These are phyloP conservation scores for Gymnopithys bicolor DNA, from an alignment of 2,797 vertebrate species.

Conservation along the genomic window DNA sequence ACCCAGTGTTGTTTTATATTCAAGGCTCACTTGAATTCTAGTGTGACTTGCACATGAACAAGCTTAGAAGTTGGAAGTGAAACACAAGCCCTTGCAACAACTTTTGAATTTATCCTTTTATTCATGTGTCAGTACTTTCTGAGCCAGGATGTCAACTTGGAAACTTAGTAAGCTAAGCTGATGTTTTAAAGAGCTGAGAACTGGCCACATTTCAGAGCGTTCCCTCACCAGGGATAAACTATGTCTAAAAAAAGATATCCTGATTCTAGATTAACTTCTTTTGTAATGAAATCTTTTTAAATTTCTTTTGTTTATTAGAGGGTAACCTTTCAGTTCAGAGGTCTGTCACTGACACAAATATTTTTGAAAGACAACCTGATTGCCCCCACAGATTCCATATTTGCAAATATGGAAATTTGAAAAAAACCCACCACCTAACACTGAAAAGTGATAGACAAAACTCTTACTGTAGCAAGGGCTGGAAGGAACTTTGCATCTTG, in stretches of 20 bases:
- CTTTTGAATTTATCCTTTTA: not conserved
- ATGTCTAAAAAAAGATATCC: not conserved
- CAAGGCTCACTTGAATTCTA: not conserved
- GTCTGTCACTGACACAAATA: not conserved
- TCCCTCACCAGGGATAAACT: not conserved
- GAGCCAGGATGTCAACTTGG: not conserved
- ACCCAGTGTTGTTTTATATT: not conserved
- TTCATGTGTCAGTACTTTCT: not conserved
- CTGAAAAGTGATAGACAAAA: not conserved
- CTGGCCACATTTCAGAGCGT: not conserved
- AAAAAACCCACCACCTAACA: not conserved
- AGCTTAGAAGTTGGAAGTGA: not conserved
- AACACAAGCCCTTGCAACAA: not conserved
- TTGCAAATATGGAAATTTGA: not conserved
- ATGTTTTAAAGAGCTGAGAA: slow-evolving; percentile 23
- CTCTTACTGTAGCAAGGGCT: not conserved
- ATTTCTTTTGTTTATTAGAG: not conserved
- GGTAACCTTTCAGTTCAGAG: not conserved
- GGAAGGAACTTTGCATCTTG: not conserved
- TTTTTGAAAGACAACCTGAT: not conserved
- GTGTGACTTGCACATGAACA: not conserved
- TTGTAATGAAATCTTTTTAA: not conserved
- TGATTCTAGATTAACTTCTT: not conserved
- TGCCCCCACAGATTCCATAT: not conserved
- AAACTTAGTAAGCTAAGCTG: not conserved